Evolutionary conservation across 2,113 vertebrate species (phyloP).

Genomic region (Oxygymnocypris stewartii): DNA sequence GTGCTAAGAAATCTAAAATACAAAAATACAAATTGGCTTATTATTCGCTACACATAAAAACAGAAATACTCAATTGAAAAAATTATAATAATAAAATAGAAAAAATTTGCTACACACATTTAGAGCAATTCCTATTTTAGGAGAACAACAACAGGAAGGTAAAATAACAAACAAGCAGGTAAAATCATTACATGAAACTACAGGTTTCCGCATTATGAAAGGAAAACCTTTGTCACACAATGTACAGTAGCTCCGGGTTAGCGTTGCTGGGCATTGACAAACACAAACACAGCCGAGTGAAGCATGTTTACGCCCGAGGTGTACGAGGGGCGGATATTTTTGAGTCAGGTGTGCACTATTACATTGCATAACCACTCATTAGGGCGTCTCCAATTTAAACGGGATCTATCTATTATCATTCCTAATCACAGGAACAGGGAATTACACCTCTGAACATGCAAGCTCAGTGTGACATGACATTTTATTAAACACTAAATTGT

Average conservation of each 20-base stretch:
- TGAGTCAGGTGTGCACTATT: conserved; percentile 27
- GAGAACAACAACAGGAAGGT: neutral
- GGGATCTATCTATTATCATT: neutral
- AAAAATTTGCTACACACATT: neutral
- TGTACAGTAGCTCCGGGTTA: conserved; percentile 8
- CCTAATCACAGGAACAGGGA: conserved; percentile 13
- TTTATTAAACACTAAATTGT: neutral
- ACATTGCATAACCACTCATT: conserved; percentile 21
- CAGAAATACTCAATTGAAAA: too few species aligned
- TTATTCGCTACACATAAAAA: neutral
- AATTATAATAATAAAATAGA: neutral
- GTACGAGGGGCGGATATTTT: neutral
- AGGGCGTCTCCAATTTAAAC: conserved; percentile 28
- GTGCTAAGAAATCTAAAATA: neutral
- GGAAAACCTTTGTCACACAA: conserved; percentile 3
- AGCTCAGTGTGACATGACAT: neutral
- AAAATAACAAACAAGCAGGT: neutral
- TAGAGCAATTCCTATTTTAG: neutral
- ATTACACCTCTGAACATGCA: neutral
- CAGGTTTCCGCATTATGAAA: neutral
- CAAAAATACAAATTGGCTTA: neutral
- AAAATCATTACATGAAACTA: conserved; percentile 25
- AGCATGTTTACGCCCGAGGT: conserved; percentile 24
- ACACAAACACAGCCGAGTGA: conserved; percentile 9
- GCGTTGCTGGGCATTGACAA: conserved; percentile 23